Conservation (phyloP, 1,140 invertebrate species). For the Asobara japonica region DNA sequence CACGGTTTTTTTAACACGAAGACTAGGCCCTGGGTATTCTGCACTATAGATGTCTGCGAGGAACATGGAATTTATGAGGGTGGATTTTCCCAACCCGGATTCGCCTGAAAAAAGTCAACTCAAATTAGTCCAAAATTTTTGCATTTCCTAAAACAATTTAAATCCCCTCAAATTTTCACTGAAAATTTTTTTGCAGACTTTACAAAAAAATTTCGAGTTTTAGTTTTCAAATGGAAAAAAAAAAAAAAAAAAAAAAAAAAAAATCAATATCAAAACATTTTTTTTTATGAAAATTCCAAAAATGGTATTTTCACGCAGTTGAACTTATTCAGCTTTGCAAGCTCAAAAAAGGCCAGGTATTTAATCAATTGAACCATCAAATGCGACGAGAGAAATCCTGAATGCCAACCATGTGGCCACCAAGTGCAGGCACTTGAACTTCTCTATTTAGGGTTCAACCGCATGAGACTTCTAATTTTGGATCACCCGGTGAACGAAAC, state of each 20-base stretch:
- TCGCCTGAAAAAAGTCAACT: constrained; percentile 78
- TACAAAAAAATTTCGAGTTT: neutral
- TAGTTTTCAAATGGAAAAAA: neutral
- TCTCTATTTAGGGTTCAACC: constrained; percentile 48
- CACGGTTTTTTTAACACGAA: constrained; percentile 91
- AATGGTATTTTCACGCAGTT: no score
- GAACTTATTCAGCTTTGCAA: no score
- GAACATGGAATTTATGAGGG: constrained; percentile 99
- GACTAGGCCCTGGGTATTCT: constrained; percentile 89
- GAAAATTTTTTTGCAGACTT: no score
- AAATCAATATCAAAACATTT: neutral
- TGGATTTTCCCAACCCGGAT: constrained; percentile 97
- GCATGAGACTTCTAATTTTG: neutral
- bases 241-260: neutral
- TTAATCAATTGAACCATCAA: neutral
- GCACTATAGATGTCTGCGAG: constrained; percentile 94
- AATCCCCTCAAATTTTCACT: no score
- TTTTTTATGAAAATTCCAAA: neutral
- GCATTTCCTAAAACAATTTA: no score
- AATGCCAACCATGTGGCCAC: constrained; percentile 3
- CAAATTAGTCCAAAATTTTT: no score
- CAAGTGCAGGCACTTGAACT: constrained; percentile 49
- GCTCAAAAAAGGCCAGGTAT: no score
- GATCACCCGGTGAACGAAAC: neutral
- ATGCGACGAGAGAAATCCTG: neutral